Base-by-base conservation (phyloP, 2,888 invertebrate genomes). In the Hirtodrosophila confusa region DNA sequence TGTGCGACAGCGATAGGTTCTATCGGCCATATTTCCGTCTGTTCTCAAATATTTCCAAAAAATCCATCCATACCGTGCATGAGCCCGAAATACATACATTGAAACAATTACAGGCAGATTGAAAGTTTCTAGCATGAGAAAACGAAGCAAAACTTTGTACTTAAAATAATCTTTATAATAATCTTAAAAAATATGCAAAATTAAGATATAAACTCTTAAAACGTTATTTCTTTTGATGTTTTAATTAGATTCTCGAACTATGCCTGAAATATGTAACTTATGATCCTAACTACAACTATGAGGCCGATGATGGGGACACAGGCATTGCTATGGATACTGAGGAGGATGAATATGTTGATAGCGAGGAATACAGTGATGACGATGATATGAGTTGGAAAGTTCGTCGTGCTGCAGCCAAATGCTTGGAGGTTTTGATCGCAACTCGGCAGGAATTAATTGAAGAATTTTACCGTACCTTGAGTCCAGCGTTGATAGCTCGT, bases 321-420 rank as follows among this genome's bases (percentile, higher is more conserved):
- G 95, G 95, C 36, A 94, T 94, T 76, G 95, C 95, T 31, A 95
- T 84, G 84, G 94, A 93, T 72, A 95, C 95, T 27, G 95, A 95
- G 78, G 95, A 95, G 65, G 95, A 94, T 29, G 95, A 95, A 67
- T 95, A 94, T 49, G 96, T 95, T 44, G 97, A 96, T 27, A 97
- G 97, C 77, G 97, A 98, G 88, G 99, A 99, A 88, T 99, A 99
- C 91, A 98, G 98, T 45, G 99, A 99, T 91, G 99, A 99, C 91
- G 99, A 99, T 90, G 99, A 99, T 90, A 98, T 99, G 97, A 98
- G 98, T 66, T 99, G 99, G 99, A 99, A 99, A 93, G 97, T 97
- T 8, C 93, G 99, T 36, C 94, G 99, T 40, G 97, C 99, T 0
- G 97, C 99, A 4, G 99, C 99, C 0, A 99, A 99, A 92, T 99